Conservation (phyloP, 2,888 invertebrate species). For the Sarcophaga caerulescens region DNA sequence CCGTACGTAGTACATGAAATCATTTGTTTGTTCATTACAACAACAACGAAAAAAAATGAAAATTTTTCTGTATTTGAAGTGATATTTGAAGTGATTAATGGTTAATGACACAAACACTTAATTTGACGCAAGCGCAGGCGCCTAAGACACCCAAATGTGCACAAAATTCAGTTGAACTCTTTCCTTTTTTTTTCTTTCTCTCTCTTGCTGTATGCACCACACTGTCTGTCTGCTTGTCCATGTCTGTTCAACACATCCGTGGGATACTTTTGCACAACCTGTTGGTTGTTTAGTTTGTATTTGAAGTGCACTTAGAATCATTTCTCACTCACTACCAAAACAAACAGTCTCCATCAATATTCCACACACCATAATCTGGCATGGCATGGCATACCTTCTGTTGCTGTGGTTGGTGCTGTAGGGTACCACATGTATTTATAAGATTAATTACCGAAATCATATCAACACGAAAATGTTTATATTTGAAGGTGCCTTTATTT, state of each 20-base stretch:
- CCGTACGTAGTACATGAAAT: not conserved
- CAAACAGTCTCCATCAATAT: no score
- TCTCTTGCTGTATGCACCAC: conserved; percentile 22
- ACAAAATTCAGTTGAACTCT: conserved; percentile 48
- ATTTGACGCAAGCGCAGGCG: conserved; percentile 79
- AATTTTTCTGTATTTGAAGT: conserved; percentile 57
- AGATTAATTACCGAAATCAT: conserved; percentile 79
- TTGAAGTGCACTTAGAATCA: no score
- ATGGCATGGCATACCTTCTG: no score
- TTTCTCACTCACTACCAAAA: no score
- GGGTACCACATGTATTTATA: conserved; percentile 44
- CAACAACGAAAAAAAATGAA: not conserved
- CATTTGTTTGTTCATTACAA: not conserved
- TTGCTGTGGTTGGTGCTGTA: no score
- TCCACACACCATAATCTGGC: no score
- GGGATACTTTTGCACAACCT: conserved; percentile 68
- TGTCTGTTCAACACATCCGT: conserved; percentile 64
- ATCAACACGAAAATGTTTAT: conserved; percentile 73
- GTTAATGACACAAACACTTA: conserved; percentile 79
- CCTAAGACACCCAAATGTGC: conserved; percentile 69
- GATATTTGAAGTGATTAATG: conserved; percentile 79
- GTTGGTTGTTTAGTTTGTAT: not conserved
- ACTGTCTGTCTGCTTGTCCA: conserved; percentile 46
- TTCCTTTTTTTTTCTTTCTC: not conserved
- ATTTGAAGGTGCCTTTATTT: conserved; percentile 49